phyloP scores from a whole-genome alignment of 2,797 vertebrate species.

The Ambastaia sidthimunki region DNA sequence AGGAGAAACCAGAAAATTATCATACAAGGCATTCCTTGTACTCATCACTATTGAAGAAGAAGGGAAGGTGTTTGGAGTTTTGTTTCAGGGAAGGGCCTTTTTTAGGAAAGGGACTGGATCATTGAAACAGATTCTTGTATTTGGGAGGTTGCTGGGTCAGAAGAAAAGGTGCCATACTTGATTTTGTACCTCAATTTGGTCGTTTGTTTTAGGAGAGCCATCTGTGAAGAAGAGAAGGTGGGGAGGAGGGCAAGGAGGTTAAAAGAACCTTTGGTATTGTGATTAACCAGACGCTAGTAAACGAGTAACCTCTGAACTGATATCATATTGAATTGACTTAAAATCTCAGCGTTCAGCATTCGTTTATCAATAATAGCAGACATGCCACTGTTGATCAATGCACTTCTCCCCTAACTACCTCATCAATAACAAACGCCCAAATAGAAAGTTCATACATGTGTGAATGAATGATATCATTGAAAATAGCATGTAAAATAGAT shows the following conservation, averaged over 20 bases:
- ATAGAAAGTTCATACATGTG: neutral
- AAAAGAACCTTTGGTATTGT: slow-evolving; percentile 72
- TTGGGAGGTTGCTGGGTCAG: slow-evolving; percentile 66
- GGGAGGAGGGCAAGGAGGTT: slow-evolving; percentile 77
- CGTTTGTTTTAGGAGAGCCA: slow-evolving; percentile 81
- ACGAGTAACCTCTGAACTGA: neutral
- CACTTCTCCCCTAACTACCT: neutral
- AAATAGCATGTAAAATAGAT: neutral
- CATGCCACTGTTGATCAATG: neutral
- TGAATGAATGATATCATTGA: neutral
- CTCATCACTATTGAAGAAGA: slow-evolving; percentile 79
- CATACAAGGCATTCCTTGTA: slow-evolving; percentile 71
- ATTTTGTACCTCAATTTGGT: slow-evolving; percentile 83
- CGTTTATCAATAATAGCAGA: neutral
- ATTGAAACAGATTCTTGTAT: slow-evolving; percentile 52
- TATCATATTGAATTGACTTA: neutral
- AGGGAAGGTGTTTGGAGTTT: slow-evolving; percentile 69
- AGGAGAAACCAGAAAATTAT: slow-evolving; percentile 66
- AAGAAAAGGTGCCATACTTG: slow-evolving; percentile 76
- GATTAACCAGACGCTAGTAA: slow-evolving; percentile 14
- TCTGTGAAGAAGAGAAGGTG: slow-evolving; percentile 83
- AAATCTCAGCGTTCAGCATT: slow-evolving; percentile 9
- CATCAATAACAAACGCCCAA: neutral
- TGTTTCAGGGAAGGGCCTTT: slow-evolving; percentile 69
- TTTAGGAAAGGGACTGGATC: slow-evolving; percentile 70